phyloP scores from a whole-genome alignment of 1,140 invertebrate genomes.

The Euglossa dilemma region DNA sequence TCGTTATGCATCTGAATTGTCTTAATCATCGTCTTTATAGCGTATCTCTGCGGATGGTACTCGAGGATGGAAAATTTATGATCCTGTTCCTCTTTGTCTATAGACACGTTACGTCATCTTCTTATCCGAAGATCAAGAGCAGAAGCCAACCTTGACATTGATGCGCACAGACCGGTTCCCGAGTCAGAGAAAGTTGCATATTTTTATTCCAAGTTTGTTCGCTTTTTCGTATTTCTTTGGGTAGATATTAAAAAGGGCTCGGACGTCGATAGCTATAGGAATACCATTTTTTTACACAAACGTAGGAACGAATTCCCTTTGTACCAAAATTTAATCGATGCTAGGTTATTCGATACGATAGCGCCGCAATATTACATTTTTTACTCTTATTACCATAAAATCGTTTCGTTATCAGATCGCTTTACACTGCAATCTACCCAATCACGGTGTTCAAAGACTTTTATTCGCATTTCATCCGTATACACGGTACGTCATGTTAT shows the following conservation, averaged over 20 bases:
- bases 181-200: conserved; percentile 10
- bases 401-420: background rate
- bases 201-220: background rate
- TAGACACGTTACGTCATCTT: conserved; percentile 35
- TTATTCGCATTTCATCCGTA: background rate
- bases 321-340: no score
- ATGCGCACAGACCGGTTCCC: conserved; percentile 23
- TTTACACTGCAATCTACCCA: background rate
- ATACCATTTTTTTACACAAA: no score
- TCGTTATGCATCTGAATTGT: conserved; percentile 49
- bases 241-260: background rate
- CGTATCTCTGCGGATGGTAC: conserved; percentile 21
- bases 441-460: background rate
- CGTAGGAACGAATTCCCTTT: no score
- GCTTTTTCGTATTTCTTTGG: background rate
- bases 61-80: conserved; percentile 48
- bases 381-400: no score
- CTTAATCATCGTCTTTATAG: conserved; percentile 46
- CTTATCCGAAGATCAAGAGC: conserved; percentile 51
- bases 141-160: conserved; percentile 41
- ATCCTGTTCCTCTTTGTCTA: conserved; percentile 36
- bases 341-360: no score
- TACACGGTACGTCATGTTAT: background rate
- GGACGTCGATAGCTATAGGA: no score
- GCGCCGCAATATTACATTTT: no score